Conservation (phyloP, 2,797 vertebrate genomes). For the Premnoplex brunnescens region DNA sequence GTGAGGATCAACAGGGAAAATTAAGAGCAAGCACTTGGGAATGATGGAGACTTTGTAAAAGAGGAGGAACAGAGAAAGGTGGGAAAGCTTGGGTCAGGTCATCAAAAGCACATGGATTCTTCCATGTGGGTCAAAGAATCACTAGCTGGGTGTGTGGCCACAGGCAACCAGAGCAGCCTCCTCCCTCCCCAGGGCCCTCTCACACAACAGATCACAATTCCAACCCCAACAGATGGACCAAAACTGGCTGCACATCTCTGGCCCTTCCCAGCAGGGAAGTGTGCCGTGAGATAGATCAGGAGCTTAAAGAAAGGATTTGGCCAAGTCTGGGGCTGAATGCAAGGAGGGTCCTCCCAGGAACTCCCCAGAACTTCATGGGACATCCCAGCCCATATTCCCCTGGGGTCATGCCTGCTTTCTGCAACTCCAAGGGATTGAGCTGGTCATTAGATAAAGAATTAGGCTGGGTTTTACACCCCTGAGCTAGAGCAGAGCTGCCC, state of each 20-base stretch:
- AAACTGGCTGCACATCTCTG: not conserved
- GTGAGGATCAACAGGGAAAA: not conserved
- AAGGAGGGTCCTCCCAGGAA: not conserved
- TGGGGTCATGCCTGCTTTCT: not conserved
- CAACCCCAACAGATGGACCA: not conserved
- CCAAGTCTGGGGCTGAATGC: not conserved
- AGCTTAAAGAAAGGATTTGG: not conserved
- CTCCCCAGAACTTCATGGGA: not conserved
- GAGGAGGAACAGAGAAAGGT: not conserved
- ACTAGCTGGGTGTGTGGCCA: not conserved
- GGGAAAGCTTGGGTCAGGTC: not conserved
- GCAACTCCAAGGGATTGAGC: too few species aligned
- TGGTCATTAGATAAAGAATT: not conserved
- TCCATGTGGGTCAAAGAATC: not conserved
- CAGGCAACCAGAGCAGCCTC: not conserved
- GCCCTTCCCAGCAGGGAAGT: not conserved
- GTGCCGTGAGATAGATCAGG: not conserved
- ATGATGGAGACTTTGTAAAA: not conserved
- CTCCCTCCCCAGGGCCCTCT: not conserved
- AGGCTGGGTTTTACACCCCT: not conserved
- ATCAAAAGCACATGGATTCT: not conserved
- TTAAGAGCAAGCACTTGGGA: not conserved
- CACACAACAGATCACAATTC: not conserved
- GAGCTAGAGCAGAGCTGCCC: not conserved
- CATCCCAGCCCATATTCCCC: not conserved